Evolutionary conservation across 2,888 invertebrate genomes (phyloP).

Genomic region (Morinoia aosen): DNA sequence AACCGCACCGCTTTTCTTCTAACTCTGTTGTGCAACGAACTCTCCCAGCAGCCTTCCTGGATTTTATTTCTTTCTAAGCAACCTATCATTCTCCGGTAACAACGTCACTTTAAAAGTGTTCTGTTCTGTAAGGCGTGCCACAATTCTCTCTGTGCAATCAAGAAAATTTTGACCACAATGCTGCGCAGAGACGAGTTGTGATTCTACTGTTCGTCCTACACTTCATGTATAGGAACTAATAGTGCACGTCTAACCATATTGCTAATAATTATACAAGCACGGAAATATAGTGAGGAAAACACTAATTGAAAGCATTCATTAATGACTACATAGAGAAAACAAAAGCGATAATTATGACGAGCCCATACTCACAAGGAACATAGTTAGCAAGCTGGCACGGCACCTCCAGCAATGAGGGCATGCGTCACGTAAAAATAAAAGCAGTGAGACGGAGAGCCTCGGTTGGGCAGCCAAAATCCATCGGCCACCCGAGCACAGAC

Average conservation of each 20-base stretch:
- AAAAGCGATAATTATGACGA: background rate
- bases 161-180: background rate
- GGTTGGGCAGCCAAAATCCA: background rate
- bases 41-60: background rate
- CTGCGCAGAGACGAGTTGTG: background rate
- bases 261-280: background rate
- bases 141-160: background rate
- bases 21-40: background rate
- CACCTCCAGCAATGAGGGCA: background rate
- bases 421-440: background rate
- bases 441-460: background rate
- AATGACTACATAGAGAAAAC: background rate
- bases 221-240: background rate
- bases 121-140: background rate
- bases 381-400: background rate
- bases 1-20: background rate
- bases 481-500: background rate
- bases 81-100: background rate
- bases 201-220: background rate
- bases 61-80: background rate
- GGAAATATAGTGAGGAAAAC: background rate
- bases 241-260: background rate
- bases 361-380: background rate
- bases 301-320: background rate
- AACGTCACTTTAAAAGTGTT: background rate